Evolutionary conservation across 2,797 vertebrate species (phyloP).

Genomic region (Labeo calbasu): DNA sequence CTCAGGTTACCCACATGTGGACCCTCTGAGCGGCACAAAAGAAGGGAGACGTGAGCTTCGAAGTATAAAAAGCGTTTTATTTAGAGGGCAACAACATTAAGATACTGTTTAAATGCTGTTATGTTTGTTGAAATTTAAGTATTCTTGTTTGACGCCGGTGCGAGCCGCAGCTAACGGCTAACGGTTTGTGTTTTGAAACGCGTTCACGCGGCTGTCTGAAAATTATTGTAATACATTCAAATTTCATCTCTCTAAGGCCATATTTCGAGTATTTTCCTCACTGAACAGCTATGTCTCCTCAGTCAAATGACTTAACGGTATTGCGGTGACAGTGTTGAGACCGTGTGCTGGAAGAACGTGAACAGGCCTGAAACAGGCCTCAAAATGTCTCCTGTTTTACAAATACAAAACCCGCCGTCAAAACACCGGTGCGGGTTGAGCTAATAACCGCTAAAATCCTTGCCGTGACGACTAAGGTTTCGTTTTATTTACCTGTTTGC

Average conservation of each 20-base stretch:
- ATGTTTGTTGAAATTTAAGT: background rate
- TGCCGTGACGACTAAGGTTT: background rate
- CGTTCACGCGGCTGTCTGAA: slow-evolving; percentile 1
- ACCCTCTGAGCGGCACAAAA: too few species aligned
- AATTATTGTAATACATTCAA: background rate
- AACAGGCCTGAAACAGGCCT: slow-evolving; percentile 70
- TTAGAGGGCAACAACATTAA: background rate
- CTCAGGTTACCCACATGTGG: background rate
- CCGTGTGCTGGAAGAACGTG: slow-evolving; percentile 39
- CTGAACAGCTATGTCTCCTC: background rate
- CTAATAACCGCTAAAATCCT: background rate
- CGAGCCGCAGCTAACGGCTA: slow-evolving; percentile 30
- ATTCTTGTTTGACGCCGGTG: slow-evolving; percentile 18
- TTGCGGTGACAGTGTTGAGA: slow-evolving; percentile 17
- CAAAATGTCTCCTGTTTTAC: slow-evolving; percentile 71
- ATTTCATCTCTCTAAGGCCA: background rate
- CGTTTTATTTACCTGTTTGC: slow-evolving; percentile 77
- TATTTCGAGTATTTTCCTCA: background rate
- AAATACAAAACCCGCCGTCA: slow-evolving; percentile 72
- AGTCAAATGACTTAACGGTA: slow-evolving; percentile 11
- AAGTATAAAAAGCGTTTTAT: background rate
- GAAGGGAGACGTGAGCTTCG: background rate
- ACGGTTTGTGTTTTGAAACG: background rate
- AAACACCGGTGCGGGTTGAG: background rate
- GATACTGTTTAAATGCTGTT: background rate